Evolutionary conservation across 1,140 invertebrate genomes (phyloP).

Genomic region (Neodiprion virginianus): DNA sequence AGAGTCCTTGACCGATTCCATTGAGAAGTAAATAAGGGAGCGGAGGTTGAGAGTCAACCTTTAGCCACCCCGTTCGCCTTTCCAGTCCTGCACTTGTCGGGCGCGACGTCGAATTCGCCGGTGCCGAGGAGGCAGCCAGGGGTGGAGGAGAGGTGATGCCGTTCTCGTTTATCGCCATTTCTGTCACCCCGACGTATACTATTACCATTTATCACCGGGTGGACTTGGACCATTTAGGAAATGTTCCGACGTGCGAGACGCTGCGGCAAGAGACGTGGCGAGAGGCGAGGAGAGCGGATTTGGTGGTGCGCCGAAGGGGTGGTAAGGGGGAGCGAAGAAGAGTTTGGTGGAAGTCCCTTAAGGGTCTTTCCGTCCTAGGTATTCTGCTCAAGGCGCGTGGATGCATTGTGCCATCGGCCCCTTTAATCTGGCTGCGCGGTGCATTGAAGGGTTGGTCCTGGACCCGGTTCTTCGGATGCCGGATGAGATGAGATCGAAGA

Average conservation of each 20-base stretch:
- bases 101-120: constrained; percentile 14
- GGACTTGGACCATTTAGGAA: constrained; percentile 42
- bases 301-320: not conserved
- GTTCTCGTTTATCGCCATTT: constrained; percentile 43
- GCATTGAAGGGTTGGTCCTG: constrained; percentile 14
- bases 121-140: not conserved
- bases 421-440: constrained; percentile 16
- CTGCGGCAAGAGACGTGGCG: constrained; percentile 13
- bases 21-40: constrained; percentile 31
- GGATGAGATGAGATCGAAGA: constrained; percentile 8
- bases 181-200: constrained; percentile 41
- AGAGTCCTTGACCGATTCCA: constrained; percentile 40
- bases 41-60: not conserved
- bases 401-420: constrained; percentile 10
- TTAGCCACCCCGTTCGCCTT: constrained; percentile 27
- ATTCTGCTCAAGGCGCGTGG: not conserved
- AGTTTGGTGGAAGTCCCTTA: constrained; percentile 23
- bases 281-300: constrained; percentile 24
- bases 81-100: constrained; percentile 32
- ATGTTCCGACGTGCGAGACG: constrained; percentile 29
- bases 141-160: constrained; percentile 7
- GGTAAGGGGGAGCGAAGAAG: constrained; percentile 4
- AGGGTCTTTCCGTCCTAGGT: constrained; percentile 3
- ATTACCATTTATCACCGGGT: constrained; percentile 51
- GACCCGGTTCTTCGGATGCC: constrained; percentile 1